Evolutionary conservation across 2,888 invertebrate species (phyloP), one percentile per base, ranked within the genome.

Genomic region (Parnassius glacialis): DNA sequence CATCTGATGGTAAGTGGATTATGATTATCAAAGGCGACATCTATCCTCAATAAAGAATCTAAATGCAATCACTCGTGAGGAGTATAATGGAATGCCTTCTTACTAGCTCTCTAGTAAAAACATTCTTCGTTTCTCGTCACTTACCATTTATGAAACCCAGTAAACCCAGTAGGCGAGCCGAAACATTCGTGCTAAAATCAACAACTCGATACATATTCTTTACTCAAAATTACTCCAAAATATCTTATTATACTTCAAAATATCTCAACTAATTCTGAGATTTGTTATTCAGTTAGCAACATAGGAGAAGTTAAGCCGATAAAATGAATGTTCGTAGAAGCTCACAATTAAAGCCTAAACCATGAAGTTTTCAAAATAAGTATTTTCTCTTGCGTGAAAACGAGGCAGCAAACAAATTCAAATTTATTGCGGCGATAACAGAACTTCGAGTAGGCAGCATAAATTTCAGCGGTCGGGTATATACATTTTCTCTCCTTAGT

Each of bases 341-440:
- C 73, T 81, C 82, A 78, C 78, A 80, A 81, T 84, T 82, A 78
- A 72, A 72, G 73, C 73, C 71, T 71, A 70, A 74, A 74, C 74
- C 73, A 75, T 71, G 75, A 78, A 74, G 71, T 71, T 70, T 52
- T 66, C 67, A 62, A 67, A 79, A 74, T 74, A 72, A 74, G 74
- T 75, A 74, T 71, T 70, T 41, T 69, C 68, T 67, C 70, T 70
- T 67, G 68, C 64, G 71, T 67, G 72, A 72, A 77, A 79, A 80
- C 76, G 73, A 76, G 75, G 72, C 70, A 74, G 70, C 69, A 70
- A 71, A 70, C 76, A 83, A 87, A 87, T 80, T 83, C 75, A 78
- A 85, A 90, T 89, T 87, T 87, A 89, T 86, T 74, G 76, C 79
- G 52, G 76, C 79, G 87, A 87, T 86, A 89, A 84, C 80, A 72